These are phyloP conservation scores for Stramonita haemastoma DNA, from an alignment of 2,888 invertebrate genomes.

Conservation along the genomic window DNA sequence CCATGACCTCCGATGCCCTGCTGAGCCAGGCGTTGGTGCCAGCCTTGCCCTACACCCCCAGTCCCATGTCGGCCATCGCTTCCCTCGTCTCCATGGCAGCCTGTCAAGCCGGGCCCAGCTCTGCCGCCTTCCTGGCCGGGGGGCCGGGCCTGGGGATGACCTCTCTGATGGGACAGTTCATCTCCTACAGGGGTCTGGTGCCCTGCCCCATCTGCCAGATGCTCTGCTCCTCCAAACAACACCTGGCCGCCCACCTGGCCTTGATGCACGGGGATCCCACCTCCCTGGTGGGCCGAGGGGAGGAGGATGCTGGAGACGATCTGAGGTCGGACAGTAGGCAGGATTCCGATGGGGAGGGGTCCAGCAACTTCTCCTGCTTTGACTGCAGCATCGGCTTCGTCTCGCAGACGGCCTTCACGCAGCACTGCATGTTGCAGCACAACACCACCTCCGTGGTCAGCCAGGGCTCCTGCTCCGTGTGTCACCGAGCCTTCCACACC, in stretches of 20 bases:
- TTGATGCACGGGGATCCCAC: background rate
- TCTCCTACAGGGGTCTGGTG: constrained; percentile 25
- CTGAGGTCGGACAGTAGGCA: background rate
- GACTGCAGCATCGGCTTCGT: constrained; percentile 22
- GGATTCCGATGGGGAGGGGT: constrained; percentile 9
- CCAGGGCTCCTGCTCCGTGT: constrained; percentile 36
- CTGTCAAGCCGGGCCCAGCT: background rate
- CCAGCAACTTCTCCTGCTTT: constrained; percentile 30
- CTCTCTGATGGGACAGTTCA: constrained; percentile 22
- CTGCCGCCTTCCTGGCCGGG: background rate
- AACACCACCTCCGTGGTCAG: constrained; percentile 28
- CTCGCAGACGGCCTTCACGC: constrained; percentile 10
- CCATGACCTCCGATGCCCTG: constrained; percentile 8
- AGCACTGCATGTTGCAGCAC: constrained; percentile 40
- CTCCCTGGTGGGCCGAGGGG: background rate
- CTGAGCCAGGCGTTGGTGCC: constrained; percentile 31
- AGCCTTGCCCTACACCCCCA: constrained; percentile 15
- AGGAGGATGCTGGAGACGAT: background rate
- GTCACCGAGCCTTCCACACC: constrained; percentile 29
- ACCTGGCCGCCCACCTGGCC: constrained; percentile 27
- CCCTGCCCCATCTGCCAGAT: constrained; percentile 27
- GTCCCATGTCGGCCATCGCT: constrained; percentile 35
- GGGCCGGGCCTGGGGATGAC: background rate
- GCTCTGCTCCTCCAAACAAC: constrained; percentile 39
- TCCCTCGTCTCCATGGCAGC: constrained; percentile 37